These are phyloP conservation scores for Dioctria linearis DNA, from an alignment of 2,888 invertebrate species.

Conservation along the genomic window DNA sequence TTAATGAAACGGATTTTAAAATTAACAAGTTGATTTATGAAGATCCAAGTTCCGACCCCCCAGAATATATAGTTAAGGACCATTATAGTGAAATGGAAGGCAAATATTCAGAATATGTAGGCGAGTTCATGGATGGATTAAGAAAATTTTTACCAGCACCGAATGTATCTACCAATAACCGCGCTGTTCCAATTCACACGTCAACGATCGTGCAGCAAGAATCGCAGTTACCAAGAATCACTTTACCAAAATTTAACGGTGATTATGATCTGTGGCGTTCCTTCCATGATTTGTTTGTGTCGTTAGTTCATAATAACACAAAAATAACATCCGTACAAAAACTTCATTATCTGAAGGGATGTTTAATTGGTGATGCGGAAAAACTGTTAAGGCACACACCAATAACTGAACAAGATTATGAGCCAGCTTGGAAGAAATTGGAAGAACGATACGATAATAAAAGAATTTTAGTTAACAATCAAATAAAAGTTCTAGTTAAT, in stretches of 20 bases:
- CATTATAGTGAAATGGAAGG: not conserved
- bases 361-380: conserved; percentile 38
- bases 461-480: conserved; percentile 51
- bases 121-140: not conserved
- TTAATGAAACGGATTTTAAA: not conserved
- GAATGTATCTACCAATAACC: not conserved
- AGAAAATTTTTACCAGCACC: not conserved
- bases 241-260: conserved; percentile 37
- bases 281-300: conserved; percentile 6
- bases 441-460: conserved; percentile 54
- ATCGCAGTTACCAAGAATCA: not conserved
- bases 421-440: conserved; percentile 44
- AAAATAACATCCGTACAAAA: conserved; percentile 44
- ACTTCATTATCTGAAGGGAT: conserved; percentile 32
- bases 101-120: not conserved
- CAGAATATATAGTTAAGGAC: not conserved
- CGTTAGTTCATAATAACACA: conserved; percentile 4
- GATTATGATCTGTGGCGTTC: conserved; percentile 51
- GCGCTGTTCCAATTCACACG: not conserved
- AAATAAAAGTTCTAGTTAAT: conserved; percentile 46
- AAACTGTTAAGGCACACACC: conserved; percentile 39
- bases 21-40: not conserved
- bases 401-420: conserved; percentile 48
- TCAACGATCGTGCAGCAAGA: not conserved
- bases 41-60: not conserved